Evolutionary conservation across 2,797 vertebrate species (phyloP), one percentile per base, ranked within the genome.

Genomic region (Pyrocephalus nanus): DNA sequence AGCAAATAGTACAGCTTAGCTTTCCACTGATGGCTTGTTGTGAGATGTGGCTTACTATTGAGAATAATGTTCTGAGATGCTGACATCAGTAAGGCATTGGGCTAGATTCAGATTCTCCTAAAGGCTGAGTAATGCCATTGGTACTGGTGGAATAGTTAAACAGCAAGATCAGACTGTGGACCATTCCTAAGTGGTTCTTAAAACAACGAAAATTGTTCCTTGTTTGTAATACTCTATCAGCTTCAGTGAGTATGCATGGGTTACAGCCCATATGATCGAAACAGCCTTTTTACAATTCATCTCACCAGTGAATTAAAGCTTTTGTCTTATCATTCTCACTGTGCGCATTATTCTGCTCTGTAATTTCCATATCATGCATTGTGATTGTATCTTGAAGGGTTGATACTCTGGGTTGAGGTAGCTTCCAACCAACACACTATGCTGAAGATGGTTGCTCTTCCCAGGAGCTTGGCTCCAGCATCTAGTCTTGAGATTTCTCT

Each of bases 71-170:
- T 9, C 42, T 88, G 87, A 86, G 62, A 57, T 40, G 19, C 36
- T 11, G 4, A 43, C 45, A 61, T 73, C 58, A 3, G 0, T 54
- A 58, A 0, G 0, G 22, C 16, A 15, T 26, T 29, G 70, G 60
- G 43, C 22, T 71, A 40, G 17, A 71, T 64, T 82, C 51, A 48
- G 29, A 64, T 70, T 60, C 92, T 79, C 32, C 29, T 34, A 55
- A 55, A 57, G 19, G 15, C 50, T 83, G 47, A 65, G 14, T 65
- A 76, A 70, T 74, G 54, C 58, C 66, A 12, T 38, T 58, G 45
- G 79, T 3, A 2, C 15, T 80, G 38, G 64, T 71, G 50, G 57
- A 82, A 80, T 27, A 67, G 40, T 62, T 77, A 60, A 81, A 67
- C 8, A 74, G 11, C 34, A 67, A 67, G 27, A 60, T 60, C 43